Evolutionary conservation across 2,888 invertebrate genomes (phyloP), one percentile per base, ranked within the genome.

Genomic region (Dendrolimus pini): DNA sequence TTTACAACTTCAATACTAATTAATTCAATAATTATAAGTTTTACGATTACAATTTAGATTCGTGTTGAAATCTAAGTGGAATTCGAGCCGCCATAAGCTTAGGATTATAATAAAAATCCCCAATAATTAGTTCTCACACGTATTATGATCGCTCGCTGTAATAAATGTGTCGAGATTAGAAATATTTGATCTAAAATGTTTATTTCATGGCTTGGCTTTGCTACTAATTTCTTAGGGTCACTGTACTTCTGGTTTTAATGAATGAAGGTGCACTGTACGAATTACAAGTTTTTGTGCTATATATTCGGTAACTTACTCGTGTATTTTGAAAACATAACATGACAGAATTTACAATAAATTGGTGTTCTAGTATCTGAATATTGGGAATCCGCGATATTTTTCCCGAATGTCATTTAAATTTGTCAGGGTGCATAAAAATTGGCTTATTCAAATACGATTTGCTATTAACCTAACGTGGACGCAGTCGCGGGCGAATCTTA

Each of bases 51-150:
- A 47, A 47, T 47, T 47, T 47, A 9, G 47, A 47, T 10, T 47
- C 47, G 47, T 47, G 47, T 47, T 47, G 47, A 47, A 47, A 47
- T 47, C 47, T 54, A 54, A 54, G 18, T 54, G 18, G 13, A 54
- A 14, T 13, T 54, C 13, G 54, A 18, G 13, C 30, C n/a, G 47
- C 47, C 56, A 62, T 62, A 61, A 55, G 62, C 59, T 62, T 54
- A 60, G 60, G 59, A 56, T 65, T 67, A 73, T 59, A 62, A 71
- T 68, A 66, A 69, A 67, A 69, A 67, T 65, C 60, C 62, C 67
- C 63, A 62, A 66, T 74, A 75, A 77, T 76, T 68, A 77, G 70
- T 72, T 77, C 77, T 74, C 76, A 76, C 77, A 74, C 68, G 59
- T 71, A 61, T 68, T 66, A 70, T 66, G 60, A 65, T 62, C 66